These are phyloP conservation scores for Bombus polaris DNA, from an alignment of 1,140 invertebrate species.

Conservation along the genomic window DNA sequence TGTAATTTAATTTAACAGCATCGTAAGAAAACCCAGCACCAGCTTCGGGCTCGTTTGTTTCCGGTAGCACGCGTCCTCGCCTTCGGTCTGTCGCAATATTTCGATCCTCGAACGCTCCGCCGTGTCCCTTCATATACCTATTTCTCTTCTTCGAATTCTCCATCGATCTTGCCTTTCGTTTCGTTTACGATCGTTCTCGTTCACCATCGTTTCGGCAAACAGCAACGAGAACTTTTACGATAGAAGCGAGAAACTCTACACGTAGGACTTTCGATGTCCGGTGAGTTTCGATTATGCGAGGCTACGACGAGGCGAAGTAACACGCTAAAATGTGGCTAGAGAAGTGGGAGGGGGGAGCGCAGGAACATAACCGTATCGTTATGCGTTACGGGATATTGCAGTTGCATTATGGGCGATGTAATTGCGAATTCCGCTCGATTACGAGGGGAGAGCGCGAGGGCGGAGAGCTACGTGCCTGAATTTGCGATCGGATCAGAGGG, in stretches of 20 bases:
- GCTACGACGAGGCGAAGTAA: too few species aligned
- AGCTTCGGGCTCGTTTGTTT: not conserved
- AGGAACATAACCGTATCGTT: constrained; percentile 60
- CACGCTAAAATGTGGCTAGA: too few species aligned
- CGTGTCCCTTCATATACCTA: too few species aligned
- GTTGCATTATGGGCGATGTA: constrained; percentile 57
- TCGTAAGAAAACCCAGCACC: constrained; percentile 73
- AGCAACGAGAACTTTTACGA: too few species aligned
- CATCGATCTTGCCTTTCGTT: too few species aligned
- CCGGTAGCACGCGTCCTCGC: not conserved
- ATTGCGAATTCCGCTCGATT: constrained; percentile 70
- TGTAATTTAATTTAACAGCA: constrained; percentile 81
- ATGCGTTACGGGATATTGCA: constrained; percentile 50
- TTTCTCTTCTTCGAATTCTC: too few species aligned
- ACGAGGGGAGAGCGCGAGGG: constrained; percentile 17
- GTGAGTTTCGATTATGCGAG: too few species aligned
- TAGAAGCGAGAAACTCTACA: too few species aligned
- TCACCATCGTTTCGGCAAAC: too few species aligned
- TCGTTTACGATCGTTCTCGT: too few species aligned
- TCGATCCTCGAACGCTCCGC: not conserved
- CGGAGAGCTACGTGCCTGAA: constrained; percentile 59
- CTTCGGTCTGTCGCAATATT: not conserved
- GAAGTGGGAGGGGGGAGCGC: not conserved
- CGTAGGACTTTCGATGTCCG: too few species aligned
- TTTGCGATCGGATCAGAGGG: constrained; percentile 64